phyloP scores from a whole-genome alignment of 1,140 invertebrate genomes.

The Drosophila fuyamai region DNA sequence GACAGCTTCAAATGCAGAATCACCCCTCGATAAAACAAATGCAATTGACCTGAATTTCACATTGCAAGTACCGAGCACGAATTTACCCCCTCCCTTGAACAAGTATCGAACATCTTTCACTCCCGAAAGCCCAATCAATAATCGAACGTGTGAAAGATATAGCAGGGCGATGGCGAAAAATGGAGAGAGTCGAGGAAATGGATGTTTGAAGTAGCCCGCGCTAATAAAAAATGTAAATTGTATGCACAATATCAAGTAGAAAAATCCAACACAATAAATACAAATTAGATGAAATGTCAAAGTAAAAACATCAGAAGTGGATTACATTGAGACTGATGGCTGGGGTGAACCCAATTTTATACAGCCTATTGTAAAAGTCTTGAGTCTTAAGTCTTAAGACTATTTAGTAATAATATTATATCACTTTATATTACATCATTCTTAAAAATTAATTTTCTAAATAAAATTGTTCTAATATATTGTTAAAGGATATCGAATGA shows the following conservation, averaged over 20 bases:
- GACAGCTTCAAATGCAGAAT: slow-evolving; percentile 69
- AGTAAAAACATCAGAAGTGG: slow-evolving; percentile 14
- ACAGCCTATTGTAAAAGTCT: too few species aligned
- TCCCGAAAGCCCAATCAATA: slow-evolving; percentile 42
- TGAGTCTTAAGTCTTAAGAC: too few species aligned
- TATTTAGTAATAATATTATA: too few species aligned
- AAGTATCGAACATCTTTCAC: slow-evolving; percentile 44
- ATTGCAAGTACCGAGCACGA: slow-evolving; percentile 44
- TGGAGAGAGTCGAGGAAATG: neutral
- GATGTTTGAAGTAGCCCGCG: slow-evolving; percentile 29
- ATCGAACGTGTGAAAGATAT: slow-evolving; percentile 39
- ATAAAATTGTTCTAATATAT: neutral
- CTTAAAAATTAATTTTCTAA: neutral
- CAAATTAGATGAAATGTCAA: slow-evolving; percentile 75
- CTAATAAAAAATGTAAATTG: slow-evolving; percentile 78
- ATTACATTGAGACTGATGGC: slow-evolving; percentile 2
- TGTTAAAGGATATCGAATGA: too few species aligned
- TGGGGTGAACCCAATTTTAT: slow-evolving; percentile 3
- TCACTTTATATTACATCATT: too few species aligned
- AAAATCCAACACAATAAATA: slow-evolving; percentile 73
- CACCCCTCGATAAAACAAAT: slow-evolving; percentile 35
- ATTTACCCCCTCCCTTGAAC: slow-evolving; percentile 1
- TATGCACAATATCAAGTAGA: slow-evolving; percentile 63
- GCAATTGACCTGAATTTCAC: slow-evolving; percentile 66
- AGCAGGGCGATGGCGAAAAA: neutral